Evolutionary conservation across 1,140 invertebrate species (phyloP), one percentile per base, ranked within the genome.

Genomic region (Lepidotrigona ventralis): DNA sequence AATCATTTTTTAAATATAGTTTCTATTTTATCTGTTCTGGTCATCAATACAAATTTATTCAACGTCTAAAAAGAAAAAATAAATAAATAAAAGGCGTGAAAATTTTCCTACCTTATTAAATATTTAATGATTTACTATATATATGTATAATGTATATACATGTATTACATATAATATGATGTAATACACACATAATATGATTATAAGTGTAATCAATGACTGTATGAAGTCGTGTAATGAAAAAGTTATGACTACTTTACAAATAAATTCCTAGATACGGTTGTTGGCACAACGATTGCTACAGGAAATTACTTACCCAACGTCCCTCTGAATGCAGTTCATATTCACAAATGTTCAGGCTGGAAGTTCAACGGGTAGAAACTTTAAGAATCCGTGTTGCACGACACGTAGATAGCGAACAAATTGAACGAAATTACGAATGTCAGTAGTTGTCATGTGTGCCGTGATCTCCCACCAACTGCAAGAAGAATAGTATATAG

Each of bases 401-500:
- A 60, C 21, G 21, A n/a, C 11, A 5, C 0, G 12, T n/a, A 0
- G 26, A 21, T n/a, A 71, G 11, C 14, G 12, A n/a, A 21, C 11
- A 64, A 11, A 53, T 73, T n/a, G 21, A 73, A 15, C 15, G 33
- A n/a, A 72, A 46, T 17, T n/a, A 19, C 1, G 8, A 14, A 26
- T 19, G 5, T 46, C 39, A 46, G 0, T 5, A 26, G 15, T 71
- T 29, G 23, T 29, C 4, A 17, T n/a, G 19, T 51, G 8, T 1
- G 26, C 11, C 12, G 1, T 3, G n/a, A 19, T 5, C 79, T 73
- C 79, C 79, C 79, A 80, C 79, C 39, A 80, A 26, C 46, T 80
- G 1, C 9, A 64, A 72, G 0, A 71, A 72, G 14, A 1, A 63
- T 33, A 33, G 39, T 63, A 19, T 21, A 53, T 9, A 63, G 53